Base-by-base conservation (phyloP, 1,140 invertebrate genomes). In the Drosophila neocordata region DNA sequence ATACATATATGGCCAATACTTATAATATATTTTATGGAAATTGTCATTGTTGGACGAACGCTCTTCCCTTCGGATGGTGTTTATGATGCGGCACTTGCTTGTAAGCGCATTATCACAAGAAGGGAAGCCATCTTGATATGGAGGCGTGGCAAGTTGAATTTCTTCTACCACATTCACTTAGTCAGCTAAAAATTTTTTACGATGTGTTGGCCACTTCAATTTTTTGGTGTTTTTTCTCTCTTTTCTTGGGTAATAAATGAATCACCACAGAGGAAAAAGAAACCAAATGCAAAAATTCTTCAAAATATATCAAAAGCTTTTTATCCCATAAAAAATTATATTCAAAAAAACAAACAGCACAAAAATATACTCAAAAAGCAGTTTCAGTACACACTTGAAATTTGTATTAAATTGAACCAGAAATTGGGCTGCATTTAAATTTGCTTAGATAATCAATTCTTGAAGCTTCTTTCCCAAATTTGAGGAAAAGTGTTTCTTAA, bases 11-110 rank as follows among this genome's bases (percentile, higher is more conserved):
- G 34, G 35, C 53, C 31, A 70, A 48, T 48, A 48, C 41, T 48
- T 64, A 61, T n/a, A 71, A 72, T 74, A 73, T 73, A 61, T 68
- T 75, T 75, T 75, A 75, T 75, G 72, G 71, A 75, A 75, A 75
- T 75, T 68, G 72, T 68, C 74, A 74, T 74, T 74, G 64, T 72
- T 38, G 51, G 44, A 12, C 35, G 62, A 35, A n/a, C n/a, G n/a
- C 20, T 18, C 18, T 20, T 48, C n/a, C 41, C 18, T 20, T 48
- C 18, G 41, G 15, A 31, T 44, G 8, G 57, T 74, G 71, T 74
- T 74, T 74, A 74, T 65, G 72, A 73, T 24, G 55, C 64, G 48
- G 63, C 58, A 56, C 53, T 56, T 56, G 53, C 38, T 60, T 13
- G 27, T 12, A 27, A 41, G n/a, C 58, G 18, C 55, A 57, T 57